Evolutionary conservation across 2,888 invertebrate genomes (phyloP).

Genomic region (Linnaemya vulpina): DNA sequence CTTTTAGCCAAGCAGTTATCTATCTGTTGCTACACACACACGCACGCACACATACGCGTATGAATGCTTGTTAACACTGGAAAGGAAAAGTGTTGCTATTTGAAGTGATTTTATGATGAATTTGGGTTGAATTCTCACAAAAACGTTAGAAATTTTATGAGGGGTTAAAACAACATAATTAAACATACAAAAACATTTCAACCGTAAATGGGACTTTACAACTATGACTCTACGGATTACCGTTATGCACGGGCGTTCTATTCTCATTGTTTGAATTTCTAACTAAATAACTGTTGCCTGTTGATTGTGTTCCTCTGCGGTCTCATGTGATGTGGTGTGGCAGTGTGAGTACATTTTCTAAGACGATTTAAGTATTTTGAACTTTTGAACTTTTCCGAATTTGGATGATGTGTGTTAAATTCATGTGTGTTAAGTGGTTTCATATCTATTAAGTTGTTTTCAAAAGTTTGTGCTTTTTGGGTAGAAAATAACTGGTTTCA

Average conservation of each 20-base stretch:
- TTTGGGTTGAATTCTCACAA: constrained; percentile 74
- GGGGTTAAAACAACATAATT: constrained; percentile 69
- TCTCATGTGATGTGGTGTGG: constrained; percentile 56
- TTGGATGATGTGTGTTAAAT: constrained; percentile 65
- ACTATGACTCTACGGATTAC: constrained; percentile 25
- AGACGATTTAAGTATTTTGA: constrained; percentile 69
- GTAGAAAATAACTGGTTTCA: constrained; percentile 53
- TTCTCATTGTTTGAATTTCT: constrained; percentile 34
- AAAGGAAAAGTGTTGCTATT: constrained; percentile 74
- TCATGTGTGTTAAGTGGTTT: constrained; percentile 68
- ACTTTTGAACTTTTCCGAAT: constrained; percentile 68
- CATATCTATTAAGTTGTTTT: constrained; percentile 53
- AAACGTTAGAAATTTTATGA: constrained; percentile 70
- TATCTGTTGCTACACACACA: constrained; percentile 19
- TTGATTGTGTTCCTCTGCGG: constrained; percentile 45
- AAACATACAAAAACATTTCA: constrained; percentile 60
- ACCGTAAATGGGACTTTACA: constrained; percentile 54
- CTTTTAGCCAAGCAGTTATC: constrained; percentile 16
- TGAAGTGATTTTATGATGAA: constrained; percentile 82
- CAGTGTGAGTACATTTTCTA: constrained; percentile 44
- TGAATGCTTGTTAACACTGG: not conserved
- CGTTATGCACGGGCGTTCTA: not conserved
- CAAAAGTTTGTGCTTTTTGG: constrained; percentile 12
- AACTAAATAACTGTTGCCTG: constrained; percentile 18
- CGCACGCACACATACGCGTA: not conserved